phyloP scores from a whole-genome alignment of 2,797 vertebrate species.

The Xenopus petersii region DNA sequence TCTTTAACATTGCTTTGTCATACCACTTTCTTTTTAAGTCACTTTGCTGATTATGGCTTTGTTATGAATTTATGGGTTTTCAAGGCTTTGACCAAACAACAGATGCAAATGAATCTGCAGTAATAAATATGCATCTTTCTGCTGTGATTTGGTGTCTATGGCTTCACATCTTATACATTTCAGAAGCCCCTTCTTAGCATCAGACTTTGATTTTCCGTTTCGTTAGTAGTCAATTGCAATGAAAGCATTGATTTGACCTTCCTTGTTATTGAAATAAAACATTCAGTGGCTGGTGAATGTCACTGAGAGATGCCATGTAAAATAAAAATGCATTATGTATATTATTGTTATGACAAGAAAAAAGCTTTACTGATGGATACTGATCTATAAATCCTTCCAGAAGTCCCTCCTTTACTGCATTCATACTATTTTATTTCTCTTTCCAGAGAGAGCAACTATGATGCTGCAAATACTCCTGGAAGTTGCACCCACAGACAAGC shows the following conservation, averaged over 20 bases:
- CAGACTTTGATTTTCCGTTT: constrained; percentile 41
- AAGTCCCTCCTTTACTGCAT: constrained; percentile 24
- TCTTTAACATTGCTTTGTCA: too few relatives aligned
- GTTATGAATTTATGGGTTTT: constrained; percentile 13
- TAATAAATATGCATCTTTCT: constrained; percentile 20
- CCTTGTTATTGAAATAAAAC: constrained; percentile 38
- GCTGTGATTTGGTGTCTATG: constrained; percentile 28
- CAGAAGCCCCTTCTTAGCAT: constrained; percentile 28
- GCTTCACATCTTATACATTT: constrained; percentile 35
- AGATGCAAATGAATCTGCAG: constrained; percentile 1
- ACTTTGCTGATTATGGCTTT: not conserved
- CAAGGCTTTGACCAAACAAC: not conserved
- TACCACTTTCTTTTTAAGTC: not conserved
- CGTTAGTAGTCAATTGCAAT: constrained; percentile 38
- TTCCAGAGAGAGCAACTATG: constrained; percentile 76
- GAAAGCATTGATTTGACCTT: constrained; percentile 44
- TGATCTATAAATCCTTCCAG: not conserved
- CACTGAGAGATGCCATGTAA: constrained; percentile 34
- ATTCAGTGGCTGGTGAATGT: constrained; percentile 24
- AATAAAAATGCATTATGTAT: constrained; percentile 45
- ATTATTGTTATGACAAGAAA: not conserved
- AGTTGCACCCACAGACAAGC: constrained; percentile 79
- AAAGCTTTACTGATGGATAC: constrained; percentile 16
- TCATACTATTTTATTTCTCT: constrained; percentile 48
- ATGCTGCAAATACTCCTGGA: constrained; percentile 86